Evolutionary conservation across 1,140 invertebrate species (phyloP).

Genomic region (Maniola jurtina): DNA sequence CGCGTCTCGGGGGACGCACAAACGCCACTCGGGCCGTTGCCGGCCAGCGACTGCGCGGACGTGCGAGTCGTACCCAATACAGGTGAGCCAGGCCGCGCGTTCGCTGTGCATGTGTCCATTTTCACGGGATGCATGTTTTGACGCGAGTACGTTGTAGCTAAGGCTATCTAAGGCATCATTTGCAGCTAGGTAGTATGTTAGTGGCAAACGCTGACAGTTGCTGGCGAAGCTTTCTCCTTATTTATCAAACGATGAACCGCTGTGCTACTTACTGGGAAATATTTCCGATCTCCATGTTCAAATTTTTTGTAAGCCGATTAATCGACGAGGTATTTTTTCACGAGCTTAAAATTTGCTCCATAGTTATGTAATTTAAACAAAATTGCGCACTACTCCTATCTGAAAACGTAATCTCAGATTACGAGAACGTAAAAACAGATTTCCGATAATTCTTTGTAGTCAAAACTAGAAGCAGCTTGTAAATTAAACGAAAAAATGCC

Average conservation of each 20-base stretch:
- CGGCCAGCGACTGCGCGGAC: slow-evolving; percentile 46
- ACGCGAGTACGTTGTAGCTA: slow-evolving; percentile 45
- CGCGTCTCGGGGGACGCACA: slow-evolving; percentile 35
- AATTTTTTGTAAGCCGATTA: slow-evolving; percentile 26
- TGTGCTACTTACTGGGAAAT: slow-evolving; percentile 19
- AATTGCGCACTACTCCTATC: no score
- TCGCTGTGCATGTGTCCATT: slow-evolving; percentile 38
- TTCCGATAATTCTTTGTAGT: no score
- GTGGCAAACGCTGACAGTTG: no score
- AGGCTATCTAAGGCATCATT: background rate
- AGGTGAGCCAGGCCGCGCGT: slow-evolving; percentile 56
- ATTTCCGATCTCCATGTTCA: slow-evolving; percentile 28
- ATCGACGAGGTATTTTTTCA: slow-evolving; percentile 8
- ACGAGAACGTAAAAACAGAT: no score
- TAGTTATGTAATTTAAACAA: no score
- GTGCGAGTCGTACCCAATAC: slow-evolving; percentile 32
- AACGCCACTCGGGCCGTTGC: slow-evolving; percentile 32
- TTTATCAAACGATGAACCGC: slow-evolving; percentile 2
- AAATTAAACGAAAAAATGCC: background rate
- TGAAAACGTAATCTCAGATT: no score
- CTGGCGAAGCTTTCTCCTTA: no score
- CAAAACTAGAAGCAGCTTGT: no score
- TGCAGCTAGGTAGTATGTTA: no score
- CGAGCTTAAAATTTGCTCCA: background rate
- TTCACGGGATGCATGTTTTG: background rate